Conservation (phyloP, 2,113 vertebrate genomes). For the Tinamus guttatus region DNA sequence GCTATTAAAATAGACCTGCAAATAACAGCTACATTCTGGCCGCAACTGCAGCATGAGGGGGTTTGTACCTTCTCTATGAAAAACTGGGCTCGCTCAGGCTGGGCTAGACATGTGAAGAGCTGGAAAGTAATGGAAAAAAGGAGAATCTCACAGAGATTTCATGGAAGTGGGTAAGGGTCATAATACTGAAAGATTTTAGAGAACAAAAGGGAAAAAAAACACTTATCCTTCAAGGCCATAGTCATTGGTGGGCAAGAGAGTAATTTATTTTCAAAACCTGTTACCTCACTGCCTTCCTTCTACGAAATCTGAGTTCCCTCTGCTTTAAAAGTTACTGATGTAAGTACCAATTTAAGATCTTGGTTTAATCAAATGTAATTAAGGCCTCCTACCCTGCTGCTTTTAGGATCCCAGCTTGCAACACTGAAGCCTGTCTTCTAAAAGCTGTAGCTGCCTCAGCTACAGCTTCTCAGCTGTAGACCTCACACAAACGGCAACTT, state of each 20-base stretch:
- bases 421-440: background rate
- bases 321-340: background rate
- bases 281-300: background rate
- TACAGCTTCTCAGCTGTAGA: no score
- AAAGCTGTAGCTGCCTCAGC: no score
- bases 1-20: background rate
- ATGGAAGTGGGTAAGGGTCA: background rate
- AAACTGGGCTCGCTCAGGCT: no score
- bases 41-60: background rate
- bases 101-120: background rate
- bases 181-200: background rate
- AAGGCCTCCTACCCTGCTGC: no score
- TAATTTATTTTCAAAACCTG: background rate
- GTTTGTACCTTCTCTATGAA: background rate
- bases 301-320: no score
- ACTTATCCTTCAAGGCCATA: background rate
- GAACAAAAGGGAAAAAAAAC: background rate
- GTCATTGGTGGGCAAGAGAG: background rate
- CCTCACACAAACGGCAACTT: no score
- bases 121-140: background rate
- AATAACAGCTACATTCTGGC: accelerated
- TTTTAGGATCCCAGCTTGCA: background rate
- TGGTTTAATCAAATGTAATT: background rate
- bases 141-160: background rate
- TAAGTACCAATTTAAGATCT: no score